Conservation (phyloP, 2,888 invertebrate species). For the Meloe dianella region DNA sequence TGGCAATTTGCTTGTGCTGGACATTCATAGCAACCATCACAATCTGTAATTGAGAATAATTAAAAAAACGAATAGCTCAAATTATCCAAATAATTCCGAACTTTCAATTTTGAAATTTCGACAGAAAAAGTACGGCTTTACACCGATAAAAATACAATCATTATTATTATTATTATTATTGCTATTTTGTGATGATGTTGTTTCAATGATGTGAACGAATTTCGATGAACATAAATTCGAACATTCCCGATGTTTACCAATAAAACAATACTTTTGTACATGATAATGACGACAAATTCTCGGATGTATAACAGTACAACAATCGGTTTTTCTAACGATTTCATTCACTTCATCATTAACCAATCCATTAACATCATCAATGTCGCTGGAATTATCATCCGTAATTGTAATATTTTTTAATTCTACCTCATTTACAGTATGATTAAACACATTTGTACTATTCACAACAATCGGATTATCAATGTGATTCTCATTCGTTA, state of each 20-base stretch:
- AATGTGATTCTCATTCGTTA: constrained; percentile 19
- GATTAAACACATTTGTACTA: constrained; percentile 24
- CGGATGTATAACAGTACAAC: constrained; percentile 27
- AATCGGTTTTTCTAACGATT: background rate
- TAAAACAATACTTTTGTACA: constrained; percentile 15
- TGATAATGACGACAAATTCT: constrained; percentile 1
- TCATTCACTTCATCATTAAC: background rate
- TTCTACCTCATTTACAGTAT: constrained; percentile 1
- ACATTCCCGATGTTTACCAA: constrained; percentile 24
- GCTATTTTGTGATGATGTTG: background rate
- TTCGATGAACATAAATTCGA: constrained; percentile 19
- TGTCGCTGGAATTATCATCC: too few relatives aligned
- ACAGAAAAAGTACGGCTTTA: constrained; percentile 18
- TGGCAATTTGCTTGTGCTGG: background rate
- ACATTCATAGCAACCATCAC: constrained; percentile 20
- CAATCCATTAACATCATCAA: background rate
- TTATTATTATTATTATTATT: background rate
- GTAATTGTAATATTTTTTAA: constrained; percentile 13
- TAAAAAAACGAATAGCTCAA: background rate
- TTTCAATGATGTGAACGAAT: constrained; percentile 23
- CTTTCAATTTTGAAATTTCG: constrained; percentile 17
- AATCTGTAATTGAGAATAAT: constrained; percentile 18
- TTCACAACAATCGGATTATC: constrained; percentile 24
- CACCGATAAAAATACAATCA: constrained; percentile 15
- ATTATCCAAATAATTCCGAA: constrained; percentile 7